Conservation (phyloP, 2,888 invertebrate genomes). For the Merodon equestris region DNA sequence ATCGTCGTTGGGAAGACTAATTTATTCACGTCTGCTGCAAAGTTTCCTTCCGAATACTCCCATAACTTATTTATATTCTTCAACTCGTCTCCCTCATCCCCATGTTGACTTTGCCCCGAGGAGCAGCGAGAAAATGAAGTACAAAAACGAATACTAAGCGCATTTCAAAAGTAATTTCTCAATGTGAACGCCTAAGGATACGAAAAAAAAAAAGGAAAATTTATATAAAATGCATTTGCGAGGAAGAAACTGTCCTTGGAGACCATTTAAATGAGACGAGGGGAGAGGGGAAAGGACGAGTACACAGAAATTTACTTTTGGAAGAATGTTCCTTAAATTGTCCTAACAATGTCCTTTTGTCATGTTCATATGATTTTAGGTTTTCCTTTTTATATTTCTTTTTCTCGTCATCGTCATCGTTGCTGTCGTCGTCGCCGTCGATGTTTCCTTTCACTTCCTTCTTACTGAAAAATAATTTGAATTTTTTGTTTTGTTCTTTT, state of each 20-base stretch:
- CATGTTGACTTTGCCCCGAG: conserved; percentile 22
- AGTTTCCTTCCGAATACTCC: background rate
- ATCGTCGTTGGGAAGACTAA: too few relatives aligned
- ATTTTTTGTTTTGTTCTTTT: too few relatives aligned
- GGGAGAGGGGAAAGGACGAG: background rate
- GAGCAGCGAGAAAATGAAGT: background rate
- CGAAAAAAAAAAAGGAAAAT: background rate
- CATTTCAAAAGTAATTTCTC: conserved; percentile 51
- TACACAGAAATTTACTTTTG: background rate
- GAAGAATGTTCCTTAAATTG: conserved; percentile 9
- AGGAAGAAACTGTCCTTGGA: conserved; percentile 49
- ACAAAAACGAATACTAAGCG: conserved; percentile 25
- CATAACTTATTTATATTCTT: background rate
- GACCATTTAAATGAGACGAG: conserved; percentile 11
- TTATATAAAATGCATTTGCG: conserved; percentile 37
- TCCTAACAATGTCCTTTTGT: conserved; percentile 9
- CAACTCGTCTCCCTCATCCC: background rate
- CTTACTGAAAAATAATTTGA: background rate
- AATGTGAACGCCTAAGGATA: conserved; percentile 42
- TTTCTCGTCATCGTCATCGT: too few relatives aligned
- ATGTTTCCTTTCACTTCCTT: too few relatives aligned
- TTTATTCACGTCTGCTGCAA: too few relatives aligned
- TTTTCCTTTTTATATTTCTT: background rate
- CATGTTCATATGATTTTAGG: conserved; percentile 7
- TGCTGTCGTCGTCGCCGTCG: background rate